Percentiles rank a stretch among this genome's conserved stretches.
Conservation (phyloP, 2,888 invertebrate genomes). For the Lycophotia porphyrea region DNA sequence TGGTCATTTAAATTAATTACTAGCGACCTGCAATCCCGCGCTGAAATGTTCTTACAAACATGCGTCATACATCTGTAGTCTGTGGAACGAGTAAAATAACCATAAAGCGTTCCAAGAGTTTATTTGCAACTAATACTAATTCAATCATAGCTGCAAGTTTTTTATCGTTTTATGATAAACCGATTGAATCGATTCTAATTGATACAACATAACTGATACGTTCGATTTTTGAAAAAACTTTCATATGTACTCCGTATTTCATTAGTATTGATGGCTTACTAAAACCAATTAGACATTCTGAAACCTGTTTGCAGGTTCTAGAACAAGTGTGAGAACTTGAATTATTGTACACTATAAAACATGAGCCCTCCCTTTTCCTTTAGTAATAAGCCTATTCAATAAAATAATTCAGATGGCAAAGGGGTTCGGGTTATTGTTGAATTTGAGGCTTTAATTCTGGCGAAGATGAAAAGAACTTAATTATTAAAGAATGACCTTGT, state of each 20-base stretch:
- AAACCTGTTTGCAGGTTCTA: slow-evolving; percentile 67
- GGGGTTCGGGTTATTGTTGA: slow-evolving; percentile 68
- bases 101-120: slow-evolving; percentile 27
- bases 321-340: slow-evolving; percentile 75
- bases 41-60: slow-evolving; percentile 27
- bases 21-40: slow-evolving; percentile 19
- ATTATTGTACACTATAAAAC: slow-evolving; percentile 64
- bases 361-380: slow-evolving; percentile 63
- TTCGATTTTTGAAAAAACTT: slow-evolving; percentile 45
- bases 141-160: slow-evolving; percentile 50
- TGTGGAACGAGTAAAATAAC: slow-evolving; percentile 8
- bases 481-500: slow-evolving; percentile 66
- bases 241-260: slow-evolving; percentile 57
- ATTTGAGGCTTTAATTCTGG: slow-evolving; percentile 63
- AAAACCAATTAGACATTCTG: slow-evolving; percentile 67
- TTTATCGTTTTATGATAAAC: slow-evolving; percentile 53
- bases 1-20: slow-evolving; percentile 63
- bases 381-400: slow-evolving; percentile 82
- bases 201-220: slow-evolving; percentile 52
- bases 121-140: slow-evolving; percentile 45
- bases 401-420: slow-evolving; percentile 73
- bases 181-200: slow-evolving; percentile 61
- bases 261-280: slow-evolving; percentile 66
- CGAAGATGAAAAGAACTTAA: slow-evolving; percentile 58
- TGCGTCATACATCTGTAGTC: slow-evolving; percentile 34